Evolutionary conservation across 2,888 invertebrate species (phyloP), one percentile per base, ranked within the genome.

Genomic region (Sinopyrophorus schimmeli): DNA sequence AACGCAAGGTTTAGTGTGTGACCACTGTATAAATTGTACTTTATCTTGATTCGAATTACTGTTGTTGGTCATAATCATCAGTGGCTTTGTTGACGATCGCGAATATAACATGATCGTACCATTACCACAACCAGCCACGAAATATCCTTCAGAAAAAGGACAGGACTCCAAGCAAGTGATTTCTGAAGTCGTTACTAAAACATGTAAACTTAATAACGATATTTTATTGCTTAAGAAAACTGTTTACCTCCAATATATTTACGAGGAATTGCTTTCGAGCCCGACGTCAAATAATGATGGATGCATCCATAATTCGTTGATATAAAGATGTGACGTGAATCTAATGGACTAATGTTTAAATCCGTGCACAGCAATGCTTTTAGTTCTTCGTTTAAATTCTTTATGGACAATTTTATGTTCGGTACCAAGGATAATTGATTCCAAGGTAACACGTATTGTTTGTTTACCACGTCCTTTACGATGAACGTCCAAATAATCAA

Each of bases 401-500:
- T 64, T 26, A 76, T 62, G 28, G 63, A 61, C 24, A 76, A 64
- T 49, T 67, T 68, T 41, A 70, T 68, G 55, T 74, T 77, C 59
- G 73, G 74, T 4, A 74, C 66, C 5, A 80, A 61, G 31, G 71
- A 67, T 7, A 77, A 60, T 47, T 71, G 64, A 5, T 74, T 71
- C 73, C 75, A 75, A 49, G 69, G 66, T 3, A 73, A 68, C 27
- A 72, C 62, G 23, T 71, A 72, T 18, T 70, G 61, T 57, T 72
- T 72, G 3, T 15, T 21, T 5, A 26, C 30, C 17, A 35, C 44
- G 11, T 40, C 30, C 69, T 55, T 66, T 55, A 23, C 35, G n/a
- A 79, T 67, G 16, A 77, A 68, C 51, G 74, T 76, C 80, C 79
- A 80, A 42, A 78, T 63, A 16, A 76, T 71, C 34, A 79, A 60